phyloP scores from a whole-genome alignment of 2,113 vertebrate species.

The Rallus limicola region DNA sequence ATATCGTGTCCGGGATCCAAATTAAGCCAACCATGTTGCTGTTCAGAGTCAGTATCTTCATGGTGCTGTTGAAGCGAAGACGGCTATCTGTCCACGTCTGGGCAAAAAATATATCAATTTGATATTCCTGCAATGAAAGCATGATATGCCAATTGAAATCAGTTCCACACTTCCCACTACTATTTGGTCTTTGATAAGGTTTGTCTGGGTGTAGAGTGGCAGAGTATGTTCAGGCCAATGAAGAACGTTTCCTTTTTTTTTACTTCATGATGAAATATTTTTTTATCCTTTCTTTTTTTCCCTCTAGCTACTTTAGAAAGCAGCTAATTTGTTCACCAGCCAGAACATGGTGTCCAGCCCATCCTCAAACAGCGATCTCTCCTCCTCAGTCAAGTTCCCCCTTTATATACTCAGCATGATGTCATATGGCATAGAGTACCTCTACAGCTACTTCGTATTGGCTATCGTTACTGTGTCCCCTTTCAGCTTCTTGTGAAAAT shows the following conservation, averaged over 20 bases:
- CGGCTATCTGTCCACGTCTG: slow-evolving; percentile 97
- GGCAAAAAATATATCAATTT: slow-evolving; percentile 98
- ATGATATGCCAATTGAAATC: neutral
- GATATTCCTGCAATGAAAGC: slow-evolving; percentile 87
- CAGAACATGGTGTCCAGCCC: no score
- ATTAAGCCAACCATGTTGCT: slow-evolving; percentile 98
- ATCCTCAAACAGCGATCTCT: no score
- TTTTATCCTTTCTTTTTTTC: no score
- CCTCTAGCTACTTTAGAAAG: neutral
- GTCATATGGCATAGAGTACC: no score
- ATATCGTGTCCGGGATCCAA: slow-evolving; percentile 96
- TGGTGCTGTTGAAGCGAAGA: slow-evolving; percentile 94
- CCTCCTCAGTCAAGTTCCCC: no score
- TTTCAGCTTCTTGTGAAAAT: no score
- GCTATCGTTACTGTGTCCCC: no score
- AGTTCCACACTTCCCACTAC: neutral
- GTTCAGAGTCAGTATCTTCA: slow-evolving; percentile 94
- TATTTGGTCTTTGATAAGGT: neutral
- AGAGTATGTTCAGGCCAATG: neutral
- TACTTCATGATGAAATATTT: neutral
- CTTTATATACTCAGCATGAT: no score
- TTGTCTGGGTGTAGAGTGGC: neutral
- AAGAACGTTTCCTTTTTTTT: neutral
- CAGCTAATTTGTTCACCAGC: no score
- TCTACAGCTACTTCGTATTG: no score